A percentile compares a stretch with the other conserved stretches of the same genome.
Conservation (phyloP, 2,113 vertebrate species). For the Ageneiosus marmoratus region DNA sequence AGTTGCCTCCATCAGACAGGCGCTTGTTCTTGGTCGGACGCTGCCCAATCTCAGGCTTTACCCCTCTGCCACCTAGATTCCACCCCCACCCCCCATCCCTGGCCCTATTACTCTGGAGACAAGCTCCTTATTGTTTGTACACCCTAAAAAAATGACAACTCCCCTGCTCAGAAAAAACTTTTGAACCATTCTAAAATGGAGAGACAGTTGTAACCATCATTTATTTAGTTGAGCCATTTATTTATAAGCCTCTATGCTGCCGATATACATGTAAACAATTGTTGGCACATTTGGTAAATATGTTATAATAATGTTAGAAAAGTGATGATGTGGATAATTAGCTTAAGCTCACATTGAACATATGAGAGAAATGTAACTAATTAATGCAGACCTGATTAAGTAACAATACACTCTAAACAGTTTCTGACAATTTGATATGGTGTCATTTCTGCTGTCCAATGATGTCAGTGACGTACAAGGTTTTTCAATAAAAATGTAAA, state of each 20-base stretch:
- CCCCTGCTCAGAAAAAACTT: slow-evolving; percentile 72
- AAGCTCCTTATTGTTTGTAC: slow-evolving; percentile 77
- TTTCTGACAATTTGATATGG: too few species aligned
- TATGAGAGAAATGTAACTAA: neutral
- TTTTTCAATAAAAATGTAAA: too few species aligned
- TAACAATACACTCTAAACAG: too few species aligned
- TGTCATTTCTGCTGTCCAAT: too few species aligned
- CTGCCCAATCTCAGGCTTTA: slow-evolving; percentile 74
- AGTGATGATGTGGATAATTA: neutral
- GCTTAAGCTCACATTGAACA: neutral
- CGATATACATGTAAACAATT: too few species aligned
- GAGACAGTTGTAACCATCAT: slow-evolving; percentile 25
- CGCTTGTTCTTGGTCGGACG: slow-evolving; percentile 78
- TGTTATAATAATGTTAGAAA: neutral
- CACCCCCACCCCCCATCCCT: slow-evolving; percentile 35
- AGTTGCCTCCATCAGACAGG: slow-evolving; percentile 79
- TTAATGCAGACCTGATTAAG: neutral
- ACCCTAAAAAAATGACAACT: slow-evolving; percentile 79
- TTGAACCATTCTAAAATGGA: slow-evolving; percentile 59
- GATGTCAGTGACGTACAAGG: too few species aligned
- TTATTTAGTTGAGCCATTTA: neutral
- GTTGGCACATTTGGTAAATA: neutral
- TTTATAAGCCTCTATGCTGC: neutral
- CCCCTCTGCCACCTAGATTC: slow-evolving; percentile 58
- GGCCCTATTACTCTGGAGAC: slow-evolving; percentile 71